Conservation (phyloP, 1,140 invertebrate genomes). For the Antheraea mylitta region DNA sequence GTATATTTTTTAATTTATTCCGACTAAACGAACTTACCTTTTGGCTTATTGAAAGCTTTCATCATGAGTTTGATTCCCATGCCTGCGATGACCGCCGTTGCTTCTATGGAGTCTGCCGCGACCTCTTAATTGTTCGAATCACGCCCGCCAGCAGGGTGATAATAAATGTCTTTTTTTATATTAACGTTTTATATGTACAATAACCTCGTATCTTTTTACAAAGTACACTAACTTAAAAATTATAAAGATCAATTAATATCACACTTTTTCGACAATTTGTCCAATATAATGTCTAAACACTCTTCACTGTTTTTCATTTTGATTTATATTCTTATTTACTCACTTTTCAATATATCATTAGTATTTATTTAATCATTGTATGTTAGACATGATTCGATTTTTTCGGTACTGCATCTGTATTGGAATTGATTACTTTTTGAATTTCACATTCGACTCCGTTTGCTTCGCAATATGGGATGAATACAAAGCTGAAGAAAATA, state of each 20-base stretch:
- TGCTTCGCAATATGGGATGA: conserved; percentile 18
- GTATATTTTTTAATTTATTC: background rate
- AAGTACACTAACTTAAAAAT: conserved; percentile 47
- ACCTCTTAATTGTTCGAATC: conserved; percentile 35
- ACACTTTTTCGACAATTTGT: conserved; percentile 49
- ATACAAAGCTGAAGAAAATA: conserved; percentile 13
- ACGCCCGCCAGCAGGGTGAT: conserved; percentile 28
- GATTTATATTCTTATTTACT: conserved; percentile 51
- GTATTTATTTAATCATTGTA: conserved; percentile 49
- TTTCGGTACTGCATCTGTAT: conserved; percentile 24
- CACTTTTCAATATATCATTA: conserved; percentile 23
- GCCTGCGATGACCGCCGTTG: conserved; percentile 72
- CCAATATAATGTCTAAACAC: conserved; percentile 61
- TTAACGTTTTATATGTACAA: conserved; percentile 47
- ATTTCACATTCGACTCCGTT: conserved; percentile 9
- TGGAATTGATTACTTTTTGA: background rate
- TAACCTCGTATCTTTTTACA: conserved; percentile 12
- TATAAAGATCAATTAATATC: conserved; percentile 72
- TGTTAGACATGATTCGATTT: conserved; percentile 9
- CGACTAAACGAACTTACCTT: conserved; percentile 56
- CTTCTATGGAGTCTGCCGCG: conserved; percentile 46
- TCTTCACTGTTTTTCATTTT: conserved; percentile 78
- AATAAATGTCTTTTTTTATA: conserved; percentile 25
- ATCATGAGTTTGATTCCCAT: conserved; percentile 80
- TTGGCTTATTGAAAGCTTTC: conserved; percentile 80